A percentile compares a stretch with the other conserved stretches of the same genome.
phyloP scores from a whole-genome alignment of 2,797 vertebrate species.

The Peromyscus aztecus region DNA sequence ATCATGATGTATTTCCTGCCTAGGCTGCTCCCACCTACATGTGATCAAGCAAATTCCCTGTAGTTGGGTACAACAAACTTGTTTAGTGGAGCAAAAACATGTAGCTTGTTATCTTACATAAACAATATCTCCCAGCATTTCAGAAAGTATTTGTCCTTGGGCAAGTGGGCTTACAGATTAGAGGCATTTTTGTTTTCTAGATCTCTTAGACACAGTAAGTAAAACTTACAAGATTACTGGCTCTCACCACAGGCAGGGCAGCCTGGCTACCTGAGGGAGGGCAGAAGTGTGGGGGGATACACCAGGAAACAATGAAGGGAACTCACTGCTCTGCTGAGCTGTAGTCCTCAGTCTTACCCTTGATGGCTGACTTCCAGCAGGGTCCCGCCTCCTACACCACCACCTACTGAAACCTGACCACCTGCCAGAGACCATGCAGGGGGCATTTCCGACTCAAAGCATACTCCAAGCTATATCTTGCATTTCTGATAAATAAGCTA shows the following conservation, averaged over 20 bases:
- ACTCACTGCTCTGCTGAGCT: background rate
- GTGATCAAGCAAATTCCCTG: background rate
- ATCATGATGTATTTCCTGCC: background rate
- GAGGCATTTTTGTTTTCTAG: background rate
- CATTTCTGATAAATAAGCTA: slow-evolving; percentile 27
- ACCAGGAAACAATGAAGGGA: no score
- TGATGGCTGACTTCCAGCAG: background rate
- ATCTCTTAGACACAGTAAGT: background rate
- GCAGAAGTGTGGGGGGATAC: accelerated
- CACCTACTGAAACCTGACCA: background rate
- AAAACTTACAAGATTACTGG: background rate
- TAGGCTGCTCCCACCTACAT: background rate
- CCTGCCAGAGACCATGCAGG: accelerated
- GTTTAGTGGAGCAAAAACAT: background rate
- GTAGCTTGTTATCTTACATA: background rate
- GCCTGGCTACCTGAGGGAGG: accelerated
- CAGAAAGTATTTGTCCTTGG: background rate
- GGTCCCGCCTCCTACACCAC: background rate
- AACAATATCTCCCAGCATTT: background rate
- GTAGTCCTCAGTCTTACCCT: background rate
- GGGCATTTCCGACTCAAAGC: background rate
- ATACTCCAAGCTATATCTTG: background rate
- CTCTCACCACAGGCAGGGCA: background rate
- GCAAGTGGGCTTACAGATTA: background rate
- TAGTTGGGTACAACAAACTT: background rate